Base-by-base conservation (phyloP, 2,888 invertebrate species). In the Sminthurides aquaticus region DNA sequence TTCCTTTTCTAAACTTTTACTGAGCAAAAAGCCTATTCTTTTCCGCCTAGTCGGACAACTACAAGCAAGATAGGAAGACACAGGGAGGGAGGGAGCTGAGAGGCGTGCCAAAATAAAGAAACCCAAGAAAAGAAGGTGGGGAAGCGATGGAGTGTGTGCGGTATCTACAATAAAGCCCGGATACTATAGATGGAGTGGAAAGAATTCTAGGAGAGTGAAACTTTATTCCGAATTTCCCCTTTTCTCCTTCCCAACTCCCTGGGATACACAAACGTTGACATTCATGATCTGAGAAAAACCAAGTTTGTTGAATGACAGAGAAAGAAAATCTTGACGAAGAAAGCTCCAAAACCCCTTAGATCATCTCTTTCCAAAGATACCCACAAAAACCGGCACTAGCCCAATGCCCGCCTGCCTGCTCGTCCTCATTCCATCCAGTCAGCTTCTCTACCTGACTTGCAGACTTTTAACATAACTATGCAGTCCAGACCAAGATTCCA, bases 201-300 rank as follows among this genome's bases (percentile, higher is more conserved):
- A n/a, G n/a, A n/a, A n/a, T n/a, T n/a, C n/a, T n/a, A n/a, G n/a
- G n/a, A n/a, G n/a, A n/a, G n/a, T n/a, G n/a, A n/a, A n/a, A n/a
- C n/a, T n/a, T n/a, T n/a, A n/a, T n/a, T n/a, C n/a, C n/a, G n/a
- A n/a, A n/a, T n/a, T n/a, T n/a, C n/a, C n/a, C n/a, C n/a, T n/a
- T n/a, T n/a, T n/a, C n/a, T n/a, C n/a, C n/a, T n/a, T n/a, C 63
- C 49, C 34, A 57, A 54, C 62, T 57, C 49, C 49, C 15, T 64
- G 24, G 58, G 54, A 67, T 69, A 69, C 67, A 70, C 68, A 68
- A 65, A 65, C 61, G 65, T 62, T 70, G 70, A 70, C 70, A 70
- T 70, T 70, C 67, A 70, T 68, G 68, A 70, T 65, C 70, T 67
- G 70, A 70, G 67, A 70, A 58, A 68, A 68, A 70, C 65, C 57